Evolutionary conservation across 2,113 vertebrate species (phyloP), one percentile per base, ranked within the genome.

Genomic region (Sporophila hypoxantha): DNA sequence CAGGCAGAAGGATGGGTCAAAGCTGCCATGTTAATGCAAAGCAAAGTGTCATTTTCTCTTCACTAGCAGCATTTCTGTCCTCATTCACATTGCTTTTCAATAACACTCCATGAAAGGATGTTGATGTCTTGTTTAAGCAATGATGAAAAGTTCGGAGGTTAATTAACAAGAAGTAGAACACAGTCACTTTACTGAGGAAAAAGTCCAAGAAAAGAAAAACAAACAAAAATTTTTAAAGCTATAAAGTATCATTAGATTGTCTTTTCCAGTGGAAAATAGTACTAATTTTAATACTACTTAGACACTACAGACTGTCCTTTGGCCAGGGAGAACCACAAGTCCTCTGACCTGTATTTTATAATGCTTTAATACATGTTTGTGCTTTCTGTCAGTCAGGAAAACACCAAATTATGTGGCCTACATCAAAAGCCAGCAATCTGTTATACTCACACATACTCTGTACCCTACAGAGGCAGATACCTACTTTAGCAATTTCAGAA

Each of bases 81-180:
- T 83, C 47, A 19, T 26, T 74, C 57, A n/a, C 30, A 10, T 34
- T 67, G 52, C 56, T 67, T 83, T 78, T 85, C 67, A 64, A 22
- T 29, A 71, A 41, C 57, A 71, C 22, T 37, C 44, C 15, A 15
- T 49, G 30, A 71, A 79, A 65, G 18, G 50, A 65, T 78, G 75
- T 4, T 49, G 57, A 42, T 64, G 41, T 36, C 86, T 76, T 77
- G 56, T 81, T 71, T 82, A 93, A 94, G 76, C 64, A 83, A 68
- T 7, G 56, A 57, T 36, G n/a, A 81, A 46, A 76, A 91, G 74
- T 75, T 74, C 27, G 42, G 52, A 85, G 83, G 78, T 80, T 93
- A 92, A 95, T 94, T 94, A 94, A 92, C 0, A 6, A 91, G 61
- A 86, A 86, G 46, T 20, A 50, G 73, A 85, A 76, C 69, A 76